Evolutionary conservation across 2,113 vertebrate species (phyloP).

Genomic region (Astur gentilis): DNA sequence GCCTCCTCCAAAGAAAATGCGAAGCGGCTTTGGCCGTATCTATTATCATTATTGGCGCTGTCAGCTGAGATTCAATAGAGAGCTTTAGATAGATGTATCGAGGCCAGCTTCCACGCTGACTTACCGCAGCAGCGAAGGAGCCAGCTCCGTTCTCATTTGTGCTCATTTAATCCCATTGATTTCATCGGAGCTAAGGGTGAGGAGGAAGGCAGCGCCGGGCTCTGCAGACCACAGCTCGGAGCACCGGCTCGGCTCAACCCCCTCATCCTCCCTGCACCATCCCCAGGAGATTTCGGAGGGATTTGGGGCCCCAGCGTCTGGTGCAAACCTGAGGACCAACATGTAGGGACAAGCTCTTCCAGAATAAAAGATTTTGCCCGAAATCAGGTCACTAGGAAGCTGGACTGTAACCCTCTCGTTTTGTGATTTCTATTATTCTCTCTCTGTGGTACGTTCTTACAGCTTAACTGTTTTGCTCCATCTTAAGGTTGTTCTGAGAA

Average conservation of each 20-base stretch:
- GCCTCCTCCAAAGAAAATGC: neutral
- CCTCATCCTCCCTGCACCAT: neutral
- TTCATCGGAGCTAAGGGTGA: neutral
- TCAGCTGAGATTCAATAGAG: constrained; percentile 32
- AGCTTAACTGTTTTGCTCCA: neutral
- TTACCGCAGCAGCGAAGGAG: neutral
- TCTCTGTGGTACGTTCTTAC: neutral
- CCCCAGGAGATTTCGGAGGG: neutral
- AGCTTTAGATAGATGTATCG: constrained; percentile 5
- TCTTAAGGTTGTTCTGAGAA: neutral
- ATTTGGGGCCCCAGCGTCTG: neutral
- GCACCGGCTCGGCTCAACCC: neutral
- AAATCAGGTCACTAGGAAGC: neutral
- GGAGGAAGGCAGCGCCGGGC: neutral
- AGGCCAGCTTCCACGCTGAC: constrained; percentile 16
- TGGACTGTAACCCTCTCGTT: neutral
- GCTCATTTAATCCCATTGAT: constrained; percentile 50
- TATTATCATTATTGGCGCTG: constrained; percentile 58
- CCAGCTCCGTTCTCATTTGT: constrained; percentile 29
- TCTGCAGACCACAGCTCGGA: neutral
- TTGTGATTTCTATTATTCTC: neutral
- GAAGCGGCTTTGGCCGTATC: neutral
- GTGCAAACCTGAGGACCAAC: neutral
- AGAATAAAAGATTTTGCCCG: neutral
- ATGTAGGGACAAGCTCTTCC: neutral